A percentile compares a stretch with the other conserved stretches of the same genome.
Evolutionary conservation across 2,113 vertebrate species (phyloP).

Genomic region (Craseonycteris thonglongyai): DNA sequence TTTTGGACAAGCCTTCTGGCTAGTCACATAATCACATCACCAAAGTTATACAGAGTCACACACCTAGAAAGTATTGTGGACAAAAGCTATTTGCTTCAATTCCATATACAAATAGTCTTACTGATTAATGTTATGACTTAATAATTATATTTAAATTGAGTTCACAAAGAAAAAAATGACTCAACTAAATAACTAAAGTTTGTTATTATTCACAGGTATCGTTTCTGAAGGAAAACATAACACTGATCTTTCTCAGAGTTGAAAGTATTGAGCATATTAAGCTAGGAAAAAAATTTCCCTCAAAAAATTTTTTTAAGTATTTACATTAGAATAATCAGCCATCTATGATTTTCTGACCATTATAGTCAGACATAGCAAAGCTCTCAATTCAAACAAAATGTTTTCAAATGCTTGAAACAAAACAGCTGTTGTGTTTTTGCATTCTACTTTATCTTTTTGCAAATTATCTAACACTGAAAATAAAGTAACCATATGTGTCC

Average conservation of each 20-base stretch:
- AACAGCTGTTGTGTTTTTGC: not conserved
- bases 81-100: not conserved
- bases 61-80: not conserved
- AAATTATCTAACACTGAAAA: not conserved
- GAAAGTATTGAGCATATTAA: not conserved
- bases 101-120: not conserved
- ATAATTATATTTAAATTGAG: not conserved
- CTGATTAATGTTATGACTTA: not conserved
- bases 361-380: not conserved
- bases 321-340: not conserved
- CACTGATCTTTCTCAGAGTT: not conserved
- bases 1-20: not conserved
- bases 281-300: not conserved
- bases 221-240: conserved; percentile 14
- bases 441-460: not conserved
- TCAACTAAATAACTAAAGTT: conserved; percentile 4
- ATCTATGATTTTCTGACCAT: not conserved
- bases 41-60: not conserved
- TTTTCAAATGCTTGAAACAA: not conserved
- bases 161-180: conserved; percentile 30
- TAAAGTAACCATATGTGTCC: not conserved
- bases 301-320: not conserved
- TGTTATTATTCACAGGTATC: not conserved
- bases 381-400: not conserved
- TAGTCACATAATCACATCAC: not conserved